Conservation (phyloP, 53 echinoderm and acorn worm genomes). For the Pentamera pediparva region DNA sequence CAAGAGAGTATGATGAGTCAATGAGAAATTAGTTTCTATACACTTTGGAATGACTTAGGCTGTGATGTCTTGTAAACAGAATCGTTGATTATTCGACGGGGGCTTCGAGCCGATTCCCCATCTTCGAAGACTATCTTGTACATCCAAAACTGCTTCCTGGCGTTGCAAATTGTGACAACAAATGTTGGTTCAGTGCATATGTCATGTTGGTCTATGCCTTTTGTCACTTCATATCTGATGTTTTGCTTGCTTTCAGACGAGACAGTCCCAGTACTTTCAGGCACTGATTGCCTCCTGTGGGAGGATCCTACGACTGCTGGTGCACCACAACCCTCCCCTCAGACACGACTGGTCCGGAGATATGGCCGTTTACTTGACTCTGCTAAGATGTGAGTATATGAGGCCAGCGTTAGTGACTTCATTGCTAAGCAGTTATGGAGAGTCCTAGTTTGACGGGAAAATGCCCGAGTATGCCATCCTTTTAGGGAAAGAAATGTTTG, state of each 20-base stretch:
- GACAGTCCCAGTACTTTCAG: background rate
- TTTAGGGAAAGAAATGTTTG: too few relatives aligned
- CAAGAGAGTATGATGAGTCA: too few relatives aligned
- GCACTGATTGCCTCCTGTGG: constrained; percentile 52
- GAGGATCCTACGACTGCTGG: constrained; percentile 62
- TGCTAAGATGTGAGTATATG: constrained; percentile 7
- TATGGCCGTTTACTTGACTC: background rate
- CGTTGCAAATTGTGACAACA: background rate
- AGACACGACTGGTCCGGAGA: constrained; percentile 44
- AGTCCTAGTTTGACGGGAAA: too few relatives aligned
- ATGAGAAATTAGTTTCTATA: too few relatives aligned
- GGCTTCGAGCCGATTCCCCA: too few relatives aligned
- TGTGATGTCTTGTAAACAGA: too few relatives aligned
- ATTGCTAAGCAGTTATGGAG: too few relatives aligned
- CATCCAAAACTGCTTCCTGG: too few relatives aligned
- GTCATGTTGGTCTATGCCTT: background rate
- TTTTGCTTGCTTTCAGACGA: background rate
- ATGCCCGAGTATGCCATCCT: too few relatives aligned
- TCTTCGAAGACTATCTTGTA: too few relatives aligned
- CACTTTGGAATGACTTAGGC: too few relatives aligned
- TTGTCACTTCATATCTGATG: background rate
- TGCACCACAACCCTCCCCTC: constrained; percentile 50
- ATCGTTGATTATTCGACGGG: too few relatives aligned
- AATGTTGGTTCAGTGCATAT: background rate
- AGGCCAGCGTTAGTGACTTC: background rate